Conservation (phyloP, 2,797 vertebrate genomes). For the Chaunax sp. region DNA sequence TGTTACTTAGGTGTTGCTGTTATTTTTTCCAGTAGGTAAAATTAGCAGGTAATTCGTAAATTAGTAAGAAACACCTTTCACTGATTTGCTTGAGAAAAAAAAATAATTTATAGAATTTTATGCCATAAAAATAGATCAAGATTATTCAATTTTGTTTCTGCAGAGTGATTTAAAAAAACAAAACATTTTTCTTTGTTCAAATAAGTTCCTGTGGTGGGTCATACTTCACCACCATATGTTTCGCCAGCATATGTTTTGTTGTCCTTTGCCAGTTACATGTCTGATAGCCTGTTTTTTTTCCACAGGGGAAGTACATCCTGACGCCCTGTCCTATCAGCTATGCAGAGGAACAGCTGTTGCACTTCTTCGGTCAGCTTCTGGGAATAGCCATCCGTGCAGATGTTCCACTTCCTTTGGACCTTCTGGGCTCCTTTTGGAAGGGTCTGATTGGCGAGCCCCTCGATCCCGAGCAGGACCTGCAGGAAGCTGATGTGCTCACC, state of each 20-base stretch:
- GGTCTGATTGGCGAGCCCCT: constrained; percentile 91
- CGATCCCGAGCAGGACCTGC: constrained; percentile 91
- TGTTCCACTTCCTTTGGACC: constrained; percentile 94
- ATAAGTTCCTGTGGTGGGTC: too few relatives aligned
- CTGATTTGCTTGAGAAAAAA: too few relatives aligned
- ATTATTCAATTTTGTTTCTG: too few relatives aligned
- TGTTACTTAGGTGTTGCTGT: not conserved
- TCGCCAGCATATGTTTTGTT: too few relatives aligned
- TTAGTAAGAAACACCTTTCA: too few relatives aligned
- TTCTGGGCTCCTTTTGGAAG: constrained; percentile 97
- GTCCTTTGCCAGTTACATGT: not conserved
- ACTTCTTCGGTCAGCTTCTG: constrained; percentile 96
- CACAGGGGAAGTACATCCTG: constrained; percentile 94
- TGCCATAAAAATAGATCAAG: too few relatives aligned
- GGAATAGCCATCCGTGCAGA: constrained; percentile 96
- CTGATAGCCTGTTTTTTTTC: constrained; percentile 15
- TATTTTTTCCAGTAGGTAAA: too few relatives aligned
- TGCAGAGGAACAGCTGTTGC: constrained; percentile 94
- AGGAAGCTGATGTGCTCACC: constrained; percentile 95
- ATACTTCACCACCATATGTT: too few relatives aligned
- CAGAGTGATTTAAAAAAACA: too few relatives aligned
- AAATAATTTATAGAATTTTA: too few relatives aligned
- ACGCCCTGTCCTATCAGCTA: constrained; percentile 95
- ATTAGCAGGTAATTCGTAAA: too few relatives aligned
- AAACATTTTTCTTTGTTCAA: too few relatives aligned